Evolutionary conservation across 2,113 vertebrate genomes (phyloP).

Genomic region (Brachyhypopomus occidentalis): DNA sequence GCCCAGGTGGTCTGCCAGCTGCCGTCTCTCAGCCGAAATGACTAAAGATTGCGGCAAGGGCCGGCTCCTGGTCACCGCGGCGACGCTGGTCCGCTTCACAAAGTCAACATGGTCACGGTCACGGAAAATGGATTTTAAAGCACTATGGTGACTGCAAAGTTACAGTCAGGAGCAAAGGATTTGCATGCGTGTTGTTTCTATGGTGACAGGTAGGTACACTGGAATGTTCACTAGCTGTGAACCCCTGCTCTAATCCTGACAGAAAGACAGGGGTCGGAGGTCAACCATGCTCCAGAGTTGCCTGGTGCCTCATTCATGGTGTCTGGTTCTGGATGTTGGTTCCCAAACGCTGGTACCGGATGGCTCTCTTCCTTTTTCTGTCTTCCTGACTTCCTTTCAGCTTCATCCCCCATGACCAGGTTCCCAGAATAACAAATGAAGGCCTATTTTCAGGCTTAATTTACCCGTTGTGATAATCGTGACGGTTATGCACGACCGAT

Average conservation of each 20-base stretch:
- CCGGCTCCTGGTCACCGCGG: background rate
- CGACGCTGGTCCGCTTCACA: background rate
- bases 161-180: background rate
- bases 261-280: background rate
- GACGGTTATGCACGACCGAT: slow-evolving; percentile 33
- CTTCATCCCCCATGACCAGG: background rate
- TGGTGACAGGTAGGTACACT: background rate
- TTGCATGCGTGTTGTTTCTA: background rate
- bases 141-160: too few relatives aligned
- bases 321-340: background rate
- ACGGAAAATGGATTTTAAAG: background rate
- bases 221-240: background rate
- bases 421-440: slow-evolving; percentile 12
- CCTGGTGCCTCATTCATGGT: background rate
- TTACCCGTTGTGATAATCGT: background rate
- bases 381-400: background rate
- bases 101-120: background rate
- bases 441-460: slow-evolving; percentile 4
- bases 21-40: slow-evolving; percentile 43
- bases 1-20: background rate
- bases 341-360: background rate
- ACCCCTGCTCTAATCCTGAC: background rate
- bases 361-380: background rate
- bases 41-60: slow-evolving; percentile 45
- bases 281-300: background rate